A percentile compares a stretch with the other conserved stretches of the same genome.
phyloP scores from a whole-genome alignment of 1,140 invertebrate species.

The Eurosta solidaginis region DNA sequence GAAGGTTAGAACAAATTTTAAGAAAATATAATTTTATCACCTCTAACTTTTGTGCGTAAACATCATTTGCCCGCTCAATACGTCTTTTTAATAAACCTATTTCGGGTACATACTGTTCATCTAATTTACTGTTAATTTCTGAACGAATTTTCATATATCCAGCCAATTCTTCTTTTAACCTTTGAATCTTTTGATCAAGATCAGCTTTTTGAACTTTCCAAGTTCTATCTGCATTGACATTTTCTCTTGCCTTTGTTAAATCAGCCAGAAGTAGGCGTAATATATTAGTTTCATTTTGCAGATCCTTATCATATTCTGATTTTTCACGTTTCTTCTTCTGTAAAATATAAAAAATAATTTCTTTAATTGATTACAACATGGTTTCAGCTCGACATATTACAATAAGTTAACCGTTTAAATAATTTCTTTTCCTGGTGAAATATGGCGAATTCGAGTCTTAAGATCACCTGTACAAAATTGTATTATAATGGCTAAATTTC shows the following conservation, averaged over 20 bases:
- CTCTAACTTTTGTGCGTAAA: conserved; percentile 61
- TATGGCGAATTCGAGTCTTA: no score
- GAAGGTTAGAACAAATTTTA: not conserved
- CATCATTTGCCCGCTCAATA: conserved; percentile 59
- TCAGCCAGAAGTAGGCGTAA: conserved; percentile 13
- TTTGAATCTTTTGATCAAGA: not conserved
- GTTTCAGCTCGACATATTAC: no score
- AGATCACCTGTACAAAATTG: no score
- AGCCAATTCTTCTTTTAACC: conserved; percentile 13
- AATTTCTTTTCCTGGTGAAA: no score
- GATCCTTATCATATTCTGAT: conserved; percentile 29
- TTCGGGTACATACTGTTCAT: conserved; percentile 48
- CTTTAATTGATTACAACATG: not conserved
- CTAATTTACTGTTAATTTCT: conserved; percentile 40
- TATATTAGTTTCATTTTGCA: conserved; percentile 26
- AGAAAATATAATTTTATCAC: conserved; percentile 40
- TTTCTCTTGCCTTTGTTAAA: conserved; percentile 8
- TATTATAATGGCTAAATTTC: no score
- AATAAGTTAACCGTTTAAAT: not conserved
- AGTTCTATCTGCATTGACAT: not conserved
- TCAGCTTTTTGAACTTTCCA: not conserved
- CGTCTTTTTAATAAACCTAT: conserved; percentile 40
- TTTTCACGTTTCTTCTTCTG: conserved; percentile 35
- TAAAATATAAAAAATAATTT: not conserved
- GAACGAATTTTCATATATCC: not conserved